These are phyloP conservation scores for Euplagia quadripunctaria DNA, from an alignment of 2,888 invertebrate species.

Conservation along the genomic window DNA sequence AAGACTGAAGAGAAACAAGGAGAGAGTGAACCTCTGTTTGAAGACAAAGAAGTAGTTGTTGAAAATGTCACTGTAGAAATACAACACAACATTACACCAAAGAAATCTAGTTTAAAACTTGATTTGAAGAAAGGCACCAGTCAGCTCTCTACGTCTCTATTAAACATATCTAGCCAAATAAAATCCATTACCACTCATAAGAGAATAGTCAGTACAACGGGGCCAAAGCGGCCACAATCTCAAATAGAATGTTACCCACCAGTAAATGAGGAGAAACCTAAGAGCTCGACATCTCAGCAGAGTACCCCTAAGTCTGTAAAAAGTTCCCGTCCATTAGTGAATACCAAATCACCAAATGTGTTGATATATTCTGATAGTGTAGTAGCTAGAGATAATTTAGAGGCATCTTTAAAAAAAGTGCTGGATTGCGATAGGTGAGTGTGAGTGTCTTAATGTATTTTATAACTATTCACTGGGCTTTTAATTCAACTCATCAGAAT, in stretches of 20 bases:
- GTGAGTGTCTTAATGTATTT: slow-evolving; percentile 46
- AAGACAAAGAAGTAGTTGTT: slow-evolving; percentile 72
- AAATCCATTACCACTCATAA: slow-evolving; percentile 84
- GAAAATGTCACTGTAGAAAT: slow-evolving; percentile 85
- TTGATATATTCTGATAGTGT: slow-evolving; percentile 93
- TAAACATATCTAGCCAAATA: slow-evolving; percentile 85
- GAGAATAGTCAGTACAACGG: slow-evolving; percentile 79
- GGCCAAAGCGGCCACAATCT: slow-evolving; percentile 76
- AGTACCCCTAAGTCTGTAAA: slow-evolving; percentile 77
- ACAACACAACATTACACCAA: slow-evolving; percentile 83
- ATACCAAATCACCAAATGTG: slow-evolving; percentile 92
- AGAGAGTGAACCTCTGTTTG: slow-evolving; percentile 48
- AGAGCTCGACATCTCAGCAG: slow-evolving; percentile 65
- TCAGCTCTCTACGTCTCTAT: slow-evolving; percentile 76
- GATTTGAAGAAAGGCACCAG: slow-evolving; percentile 82
- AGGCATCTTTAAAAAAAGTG: slow-evolving; percentile 89
- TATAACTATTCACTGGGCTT: slow-evolving; percentile 19
- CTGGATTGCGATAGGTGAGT: slow-evolving; percentile 91
- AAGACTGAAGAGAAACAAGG: slow-evolving; percentile 45
- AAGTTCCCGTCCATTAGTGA: slow-evolving; percentile 85
- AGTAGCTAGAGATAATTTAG: slow-evolving; percentile 91
- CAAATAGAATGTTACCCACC: slow-evolving; percentile 65
- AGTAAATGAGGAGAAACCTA: slow-evolving; percentile 68
- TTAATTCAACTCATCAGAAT: neutral
- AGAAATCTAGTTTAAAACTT: slow-evolving; percentile 81